Percentiles rank a stretch among this genome's conserved stretches.
Conservation (phyloP, 2,888 invertebrate genomes). For the Helicoverpa assulta region DNA sequence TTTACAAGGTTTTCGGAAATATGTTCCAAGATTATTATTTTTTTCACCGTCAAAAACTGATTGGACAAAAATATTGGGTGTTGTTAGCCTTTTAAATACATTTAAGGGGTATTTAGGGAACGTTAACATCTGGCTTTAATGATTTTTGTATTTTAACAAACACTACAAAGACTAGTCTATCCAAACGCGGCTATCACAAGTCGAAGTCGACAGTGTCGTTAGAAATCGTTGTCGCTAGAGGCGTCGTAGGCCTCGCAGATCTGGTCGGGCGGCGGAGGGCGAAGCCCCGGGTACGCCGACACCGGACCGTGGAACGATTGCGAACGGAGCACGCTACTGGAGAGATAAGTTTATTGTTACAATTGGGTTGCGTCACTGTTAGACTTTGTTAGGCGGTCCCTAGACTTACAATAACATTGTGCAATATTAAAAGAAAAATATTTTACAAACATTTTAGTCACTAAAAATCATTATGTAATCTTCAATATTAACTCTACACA, state of each 20-base stretch:
- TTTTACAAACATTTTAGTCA: no score
- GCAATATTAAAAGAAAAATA: no score
- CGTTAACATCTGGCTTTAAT: slow-evolving; percentile 1
- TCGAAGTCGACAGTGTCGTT: slow-evolving; percentile 66
- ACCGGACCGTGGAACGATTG: slow-evolving; percentile 91
- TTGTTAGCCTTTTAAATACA: not conserved
- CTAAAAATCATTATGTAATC: no score
- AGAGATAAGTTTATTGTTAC: not conserved
- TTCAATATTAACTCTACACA: no score
- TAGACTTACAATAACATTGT: no score
- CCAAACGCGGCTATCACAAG: slow-evolving; percentile 56
- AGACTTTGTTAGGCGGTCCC: not conserved
- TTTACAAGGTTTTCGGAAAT: no score
- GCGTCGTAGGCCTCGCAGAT: slow-evolving; percentile 85
- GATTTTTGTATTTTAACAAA: slow-evolving; percentile 40
- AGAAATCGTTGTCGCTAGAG: slow-evolving; percentile 89
- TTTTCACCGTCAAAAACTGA: no score
- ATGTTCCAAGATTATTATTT: no score
- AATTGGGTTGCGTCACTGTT: not conserved
- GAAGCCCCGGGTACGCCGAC: slow-evolving; percentile 77
- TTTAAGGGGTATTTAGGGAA: not conserved
- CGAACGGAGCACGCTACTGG: slow-evolving; percentile 90
- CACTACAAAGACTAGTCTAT: slow-evolving; percentile 45
- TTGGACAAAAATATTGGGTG: no score
- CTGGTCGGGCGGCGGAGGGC: slow-evolving; percentile 77